Percentiles rank a stretch among this genome's conserved stretches.
Evolutionary conservation across 1,140 invertebrate genomes (phyloP).

Genomic region (Pissodes strobi): DNA sequence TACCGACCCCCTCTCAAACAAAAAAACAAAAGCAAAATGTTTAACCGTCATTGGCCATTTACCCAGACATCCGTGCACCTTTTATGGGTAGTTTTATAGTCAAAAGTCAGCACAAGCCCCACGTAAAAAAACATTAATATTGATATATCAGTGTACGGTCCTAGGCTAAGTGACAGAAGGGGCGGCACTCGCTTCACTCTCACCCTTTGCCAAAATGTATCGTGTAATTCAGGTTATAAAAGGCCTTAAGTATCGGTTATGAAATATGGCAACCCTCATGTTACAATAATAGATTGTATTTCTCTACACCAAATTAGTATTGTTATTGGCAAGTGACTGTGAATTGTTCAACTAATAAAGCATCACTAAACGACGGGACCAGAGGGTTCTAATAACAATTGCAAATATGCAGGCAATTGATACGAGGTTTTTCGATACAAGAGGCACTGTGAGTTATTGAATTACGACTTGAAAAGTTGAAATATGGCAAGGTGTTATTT

Average conservation of each 20-base stretch:
- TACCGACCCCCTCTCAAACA: too few species aligned
- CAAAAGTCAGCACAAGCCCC: slow-evolving; percentile 27
- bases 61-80: slow-evolving; percentile 9
- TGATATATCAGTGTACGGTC: slow-evolving; percentile 45
- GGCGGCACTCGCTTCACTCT: slow-evolving; percentile 20
- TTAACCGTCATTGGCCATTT: slow-evolving; percentile 26
- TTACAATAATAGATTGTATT: slow-evolving; percentile 40
- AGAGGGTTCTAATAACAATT: slow-evolving; percentile 23
- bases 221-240: slow-evolving; percentile 39
- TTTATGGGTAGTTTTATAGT: slow-evolving; percentile 12
- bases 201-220: slow-evolving; percentile 42
- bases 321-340: slow-evolving; percentile 41
- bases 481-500: neutral
- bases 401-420: slow-evolving; percentile 12
- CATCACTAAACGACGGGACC: slow-evolving; percentile 36
- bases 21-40: slow-evolving; percentile 11
- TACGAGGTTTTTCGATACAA: neutral
- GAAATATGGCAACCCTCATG: slow-evolving; percentile 43
- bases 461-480: too few species aligned
- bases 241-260: slow-evolving; percentile 43
- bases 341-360: slow-evolving; percentile 46
- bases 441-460: neutral
- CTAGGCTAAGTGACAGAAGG: slow-evolving; percentile 37
- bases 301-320: slow-evolving; percentile 44
- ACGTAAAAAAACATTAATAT: slow-evolving; percentile 40